These are phyloP conservation scores for Acanthornis magna DNA, from an alignment of 2,797 vertebrate genomes.

Conservation along the genomic window DNA sequence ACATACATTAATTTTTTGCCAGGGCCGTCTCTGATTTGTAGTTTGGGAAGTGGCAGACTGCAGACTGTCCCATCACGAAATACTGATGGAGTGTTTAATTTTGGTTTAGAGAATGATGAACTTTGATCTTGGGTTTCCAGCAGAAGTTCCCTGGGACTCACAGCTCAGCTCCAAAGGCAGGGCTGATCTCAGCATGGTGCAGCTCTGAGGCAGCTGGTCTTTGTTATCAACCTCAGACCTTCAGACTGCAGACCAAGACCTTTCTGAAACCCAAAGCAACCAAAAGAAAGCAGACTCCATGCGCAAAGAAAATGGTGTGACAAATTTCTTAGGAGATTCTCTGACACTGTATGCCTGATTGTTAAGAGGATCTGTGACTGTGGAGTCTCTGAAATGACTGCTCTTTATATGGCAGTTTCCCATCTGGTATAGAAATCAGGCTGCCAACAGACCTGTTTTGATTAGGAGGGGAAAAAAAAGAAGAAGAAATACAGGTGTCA, in stretches of 20 bases:
- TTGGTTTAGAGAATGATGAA: not conserved
- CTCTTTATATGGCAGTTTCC: not conserved
- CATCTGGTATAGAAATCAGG: not conserved
- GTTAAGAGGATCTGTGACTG: not conserved
- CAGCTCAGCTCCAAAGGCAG: not conserved
- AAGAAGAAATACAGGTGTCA: not conserved
- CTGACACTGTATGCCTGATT: not conserved
- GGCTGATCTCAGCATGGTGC: not conserved
- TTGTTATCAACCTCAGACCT: not conserved
- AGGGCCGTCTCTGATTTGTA: not conserved
- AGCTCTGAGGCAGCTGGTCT: not conserved
- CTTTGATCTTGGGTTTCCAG: not conserved
- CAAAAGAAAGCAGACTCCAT: not conserved
- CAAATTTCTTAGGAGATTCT: not conserved
- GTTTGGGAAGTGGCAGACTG: not conserved
- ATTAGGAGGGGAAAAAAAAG: not conserved
- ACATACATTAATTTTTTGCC: not conserved
- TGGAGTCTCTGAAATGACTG: not conserved
- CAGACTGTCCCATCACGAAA: fast-evolving
- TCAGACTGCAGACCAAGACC: not conserved
- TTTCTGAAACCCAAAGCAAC: not conserved
- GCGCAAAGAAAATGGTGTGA: not conserved
- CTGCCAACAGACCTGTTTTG: not conserved
- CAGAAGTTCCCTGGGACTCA: not conserved
- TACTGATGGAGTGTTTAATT: not conserved